These are phyloP conservation scores for Echeneis naucrates DNA, from an alignment of 2,797 vertebrate genomes.

Conservation along the genomic window DNA sequence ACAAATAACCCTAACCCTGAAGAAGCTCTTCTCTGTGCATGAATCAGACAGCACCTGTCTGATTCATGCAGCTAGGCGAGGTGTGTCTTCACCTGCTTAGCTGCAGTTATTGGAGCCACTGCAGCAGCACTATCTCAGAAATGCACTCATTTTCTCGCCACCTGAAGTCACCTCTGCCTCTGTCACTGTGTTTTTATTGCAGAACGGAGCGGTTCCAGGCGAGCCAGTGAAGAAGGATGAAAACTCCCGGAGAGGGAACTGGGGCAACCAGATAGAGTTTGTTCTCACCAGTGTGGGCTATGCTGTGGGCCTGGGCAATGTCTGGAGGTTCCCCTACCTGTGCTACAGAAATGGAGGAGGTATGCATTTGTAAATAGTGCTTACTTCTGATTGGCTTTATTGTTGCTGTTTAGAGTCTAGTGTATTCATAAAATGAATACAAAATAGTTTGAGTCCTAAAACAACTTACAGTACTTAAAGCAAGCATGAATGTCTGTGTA, in stretches of 20 bases:
- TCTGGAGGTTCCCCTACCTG: constrained; percentile 99
- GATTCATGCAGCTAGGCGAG: not conserved
- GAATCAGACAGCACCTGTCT: too few species aligned
- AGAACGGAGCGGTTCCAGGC: constrained; percentile 97
- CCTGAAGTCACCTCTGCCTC: constrained; percentile 48
- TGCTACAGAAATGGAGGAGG: constrained; percentile 99
- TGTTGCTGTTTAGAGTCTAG: too few species aligned
- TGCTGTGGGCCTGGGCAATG: constrained; percentile 97
- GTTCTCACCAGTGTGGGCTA: constrained; percentile 98
- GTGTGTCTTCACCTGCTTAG: not conserved
- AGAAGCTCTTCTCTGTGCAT: not conserved
- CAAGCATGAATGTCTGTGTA: not conserved
- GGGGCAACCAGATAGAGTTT: constrained; percentile 99
- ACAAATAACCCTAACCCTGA: not conserved
- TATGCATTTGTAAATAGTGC: constrained; percentile 57
- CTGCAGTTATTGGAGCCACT: constrained; percentile 11
- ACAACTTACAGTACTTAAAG: not conserved
- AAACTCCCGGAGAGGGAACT: constrained; percentile 95
- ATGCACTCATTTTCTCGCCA: constrained; percentile 29
- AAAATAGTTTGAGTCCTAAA: not conserved
- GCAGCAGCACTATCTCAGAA: constrained; percentile 29
- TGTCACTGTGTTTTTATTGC: constrained; percentile 67
- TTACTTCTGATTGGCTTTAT: not conserved
- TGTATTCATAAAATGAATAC: not conserved
- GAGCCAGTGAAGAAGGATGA: constrained; percentile 93